phyloP scores from a whole-genome alignment of 2,888 invertebrate genomes.

The Drosophila colorata region DNA sequence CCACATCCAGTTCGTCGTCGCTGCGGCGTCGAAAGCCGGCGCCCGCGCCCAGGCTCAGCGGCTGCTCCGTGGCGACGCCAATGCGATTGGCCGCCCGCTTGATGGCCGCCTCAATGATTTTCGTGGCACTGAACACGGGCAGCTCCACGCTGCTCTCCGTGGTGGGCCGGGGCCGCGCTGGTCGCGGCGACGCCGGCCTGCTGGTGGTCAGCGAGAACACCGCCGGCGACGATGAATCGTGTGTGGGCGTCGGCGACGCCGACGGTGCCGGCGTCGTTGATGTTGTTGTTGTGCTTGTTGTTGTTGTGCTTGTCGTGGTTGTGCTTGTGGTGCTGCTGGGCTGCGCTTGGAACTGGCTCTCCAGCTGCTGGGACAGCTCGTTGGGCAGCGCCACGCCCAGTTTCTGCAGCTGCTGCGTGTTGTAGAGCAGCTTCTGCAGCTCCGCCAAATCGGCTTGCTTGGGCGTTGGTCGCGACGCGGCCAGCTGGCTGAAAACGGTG shows the following conservation, averaged over 20 bases:
- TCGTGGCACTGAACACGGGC: conserved; percentile 82
- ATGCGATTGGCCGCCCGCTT: conserved; percentile 81
- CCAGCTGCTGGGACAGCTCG: conserved; percentile 76
- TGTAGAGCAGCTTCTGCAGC: conserved; percentile 85
- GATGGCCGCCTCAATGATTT: conserved; percentile 82
- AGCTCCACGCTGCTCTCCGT: conserved; percentile 78
- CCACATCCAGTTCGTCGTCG: conserved; percentile 58
- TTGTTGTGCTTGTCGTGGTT: too few species aligned
- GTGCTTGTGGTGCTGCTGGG: conserved; percentile 12
- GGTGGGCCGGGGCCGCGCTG: conserved; percentile 62
- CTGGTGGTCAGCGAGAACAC: conserved; percentile 81
- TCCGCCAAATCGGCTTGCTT: conserved; percentile 86
- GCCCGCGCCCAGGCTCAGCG: conserved; percentile 49
- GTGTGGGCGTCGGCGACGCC: conserved; percentile 29
- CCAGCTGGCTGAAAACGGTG: not conserved
- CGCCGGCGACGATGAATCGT: conserved; percentile 73
- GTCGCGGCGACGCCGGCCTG: conserved; percentile 67
- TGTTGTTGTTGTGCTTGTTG: conserved; percentile 15
- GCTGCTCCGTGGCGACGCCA: conserved; percentile 78
- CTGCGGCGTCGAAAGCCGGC: conserved; percentile 70
- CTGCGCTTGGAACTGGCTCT: conserved; percentile 63
- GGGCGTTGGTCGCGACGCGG: conserved; percentile 12
- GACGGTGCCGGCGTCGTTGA: conserved; percentile 13
- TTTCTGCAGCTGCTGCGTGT: conserved; percentile 84
- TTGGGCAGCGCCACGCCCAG: conserved; percentile 77